These are phyloP conservation scores for Coregonus ussuriensis DNA, from an alignment of 2,797 vertebrate genomes.

Conservation along the genomic window DNA sequence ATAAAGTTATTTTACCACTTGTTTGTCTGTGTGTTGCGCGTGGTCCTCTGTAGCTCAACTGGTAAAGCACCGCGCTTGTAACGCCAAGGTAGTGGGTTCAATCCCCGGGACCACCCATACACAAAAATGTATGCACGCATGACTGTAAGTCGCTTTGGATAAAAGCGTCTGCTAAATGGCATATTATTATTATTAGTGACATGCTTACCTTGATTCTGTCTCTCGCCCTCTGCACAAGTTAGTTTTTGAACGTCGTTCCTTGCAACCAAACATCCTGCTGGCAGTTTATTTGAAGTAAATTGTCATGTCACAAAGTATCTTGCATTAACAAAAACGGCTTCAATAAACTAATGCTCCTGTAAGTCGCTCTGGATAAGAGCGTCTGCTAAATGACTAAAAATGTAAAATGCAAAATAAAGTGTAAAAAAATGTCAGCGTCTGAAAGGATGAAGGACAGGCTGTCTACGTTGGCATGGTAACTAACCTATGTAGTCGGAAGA, in stretches of 20 bases:
- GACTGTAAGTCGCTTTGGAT: too few relatives aligned
- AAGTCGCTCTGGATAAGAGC: too few relatives aligned
- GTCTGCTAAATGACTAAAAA: neutral
- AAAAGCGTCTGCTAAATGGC: too few relatives aligned
- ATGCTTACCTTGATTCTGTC: conserved; percentile 33
- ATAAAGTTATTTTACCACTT: neutral
- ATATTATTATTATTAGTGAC: neutral
- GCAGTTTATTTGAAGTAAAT: neutral
- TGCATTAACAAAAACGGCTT: neutral
- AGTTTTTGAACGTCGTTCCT: conserved; percentile 25
- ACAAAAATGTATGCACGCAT: too few relatives aligned
- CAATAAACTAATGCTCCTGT: neutral
- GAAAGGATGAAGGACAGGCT: neutral
- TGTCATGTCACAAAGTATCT: neutral
- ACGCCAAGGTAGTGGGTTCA: too few relatives aligned
- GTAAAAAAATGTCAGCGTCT: neutral
- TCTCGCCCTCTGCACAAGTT: conserved; percentile 29
- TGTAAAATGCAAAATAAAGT: too few relatives aligned
- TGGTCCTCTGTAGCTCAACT: too few relatives aligned
- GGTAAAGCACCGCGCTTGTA: too few relatives aligned
- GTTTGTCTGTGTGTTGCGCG: neutral
- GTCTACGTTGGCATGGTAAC: conserved; percentile 8
- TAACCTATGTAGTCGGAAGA: neutral
- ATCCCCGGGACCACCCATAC: too few relatives aligned
- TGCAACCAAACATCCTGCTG: conserved; percentile 30